Conservation (phyloP, 2,888 invertebrate genomes). For the Synanthedon vespiformis region DNA sequence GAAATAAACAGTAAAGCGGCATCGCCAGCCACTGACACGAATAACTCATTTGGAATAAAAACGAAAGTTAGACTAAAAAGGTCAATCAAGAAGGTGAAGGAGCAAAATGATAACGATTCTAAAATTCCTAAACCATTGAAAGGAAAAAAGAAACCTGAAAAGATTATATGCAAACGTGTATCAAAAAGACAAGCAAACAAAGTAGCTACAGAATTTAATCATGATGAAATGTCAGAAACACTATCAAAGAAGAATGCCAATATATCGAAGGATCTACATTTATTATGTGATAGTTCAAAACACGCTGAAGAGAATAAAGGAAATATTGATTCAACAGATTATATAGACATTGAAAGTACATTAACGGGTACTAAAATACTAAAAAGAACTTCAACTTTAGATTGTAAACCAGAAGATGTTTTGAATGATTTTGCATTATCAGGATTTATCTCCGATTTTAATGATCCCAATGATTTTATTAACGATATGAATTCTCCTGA, state of each 20-base stretch:
- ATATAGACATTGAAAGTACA: slow-evolving; percentile 4
- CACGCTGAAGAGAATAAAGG: no score
- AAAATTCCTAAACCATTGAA: neutral
- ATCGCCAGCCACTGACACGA: slow-evolving; percentile 3
- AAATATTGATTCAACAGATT: neutral
- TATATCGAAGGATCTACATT: no score
- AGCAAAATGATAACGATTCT: neutral
- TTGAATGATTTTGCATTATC: no score
- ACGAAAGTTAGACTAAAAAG: slow-evolving; percentile 13
- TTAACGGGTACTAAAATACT: slow-evolving; percentile 3
- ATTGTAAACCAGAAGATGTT: neutral
- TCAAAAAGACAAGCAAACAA: slow-evolving; percentile 4
- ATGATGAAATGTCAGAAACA: no score
- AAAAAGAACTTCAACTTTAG: neutral
- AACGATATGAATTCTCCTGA: no score
- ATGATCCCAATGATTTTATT: no score
- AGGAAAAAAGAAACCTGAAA: neutral
- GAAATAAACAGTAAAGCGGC: slow-evolving; percentile 12
- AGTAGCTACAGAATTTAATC: neutral
- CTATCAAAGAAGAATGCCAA: no score
- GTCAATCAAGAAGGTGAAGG: neutral
- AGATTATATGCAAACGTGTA: slow-evolving; percentile 1
- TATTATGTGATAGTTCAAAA: no score
- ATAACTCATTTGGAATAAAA: slow-evolving; percentile 9
- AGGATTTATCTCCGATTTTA: no score